These are phyloP conservation scores for Dromaius novaehollandiae DNA, from an alignment of 2,113 vertebrate genomes.

Conservation along the genomic window DNA sequence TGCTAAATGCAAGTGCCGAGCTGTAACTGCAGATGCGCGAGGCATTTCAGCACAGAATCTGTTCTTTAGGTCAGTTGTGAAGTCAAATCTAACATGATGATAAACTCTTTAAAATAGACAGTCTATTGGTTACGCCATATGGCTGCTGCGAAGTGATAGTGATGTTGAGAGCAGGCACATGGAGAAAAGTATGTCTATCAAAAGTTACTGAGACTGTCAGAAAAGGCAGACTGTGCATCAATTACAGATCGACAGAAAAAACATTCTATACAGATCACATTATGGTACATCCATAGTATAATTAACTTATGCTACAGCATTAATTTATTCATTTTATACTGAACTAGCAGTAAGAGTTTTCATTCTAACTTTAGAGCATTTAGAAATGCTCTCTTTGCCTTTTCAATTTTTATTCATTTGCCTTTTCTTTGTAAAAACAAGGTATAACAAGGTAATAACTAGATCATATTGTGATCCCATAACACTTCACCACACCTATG, in stretches of 20 bases:
- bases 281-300: background rate
- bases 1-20: background rate
- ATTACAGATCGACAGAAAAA: background rate
- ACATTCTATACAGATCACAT: background rate
- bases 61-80: background rate
- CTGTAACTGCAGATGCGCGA: background rate
- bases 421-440: background rate
- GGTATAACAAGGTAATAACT: background rate
- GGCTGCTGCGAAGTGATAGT: background rate
- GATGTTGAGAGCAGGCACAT: background rate
- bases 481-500: background rate
- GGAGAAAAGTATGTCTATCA: background rate
- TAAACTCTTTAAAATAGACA: background rate
- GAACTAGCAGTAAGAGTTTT: background rate
- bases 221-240: background rate
- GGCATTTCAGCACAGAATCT: background rate
- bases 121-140: background rate
- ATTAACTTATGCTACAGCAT: background rate
- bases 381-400: background rate
- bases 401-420: background rate
- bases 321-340: background rate
- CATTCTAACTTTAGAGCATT: background rate
- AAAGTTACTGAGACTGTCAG: background rate
- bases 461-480: background rate
- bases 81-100: background rate